Evolutionary conservation across 2,888 invertebrate species (phyloP), one percentile per base, ranked within the genome.

Genomic region (Scrobipalpa costella): DNA sequence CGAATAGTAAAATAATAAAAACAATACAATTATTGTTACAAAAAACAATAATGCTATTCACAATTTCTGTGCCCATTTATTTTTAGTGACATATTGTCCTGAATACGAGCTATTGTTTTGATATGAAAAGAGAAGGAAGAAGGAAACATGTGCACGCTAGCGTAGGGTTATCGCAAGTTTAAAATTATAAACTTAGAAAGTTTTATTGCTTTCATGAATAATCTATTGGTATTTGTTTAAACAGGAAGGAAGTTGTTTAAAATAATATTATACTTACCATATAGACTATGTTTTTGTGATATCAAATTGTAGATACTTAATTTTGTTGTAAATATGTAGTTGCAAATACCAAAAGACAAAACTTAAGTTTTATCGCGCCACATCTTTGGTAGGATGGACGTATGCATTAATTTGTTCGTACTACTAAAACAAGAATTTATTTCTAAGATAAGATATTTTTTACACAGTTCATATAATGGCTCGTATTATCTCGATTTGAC

Each of bases 21-120:
- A 61, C 58, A 50, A 66, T 61, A 61, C 49, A 60, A 44, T 61
- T 63, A 61, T 66, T 61, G 61, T 63, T 27, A 52, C 63, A 66
- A 63, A 63, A 44, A 65, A 63, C 65, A 63, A 63, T 63, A 58
- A 44, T 50, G 50, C 60, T 71, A 74, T 69, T 72, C 71, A 70
- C 65, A 71, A 69, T 72, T 72, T 73, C 73, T 76, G 72, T 73
- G 71, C 71, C 71, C 76, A 77, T 80, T 80, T 81, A 80, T 83
- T 81, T 83, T 83, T 80, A 79, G 79, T 79, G 77, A 80, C 81
- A 80, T 80, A 82, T 84, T 85, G 79, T 85, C 74, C 80, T 78
- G 77, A 82, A 83, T 81, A 77, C 78, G 69, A 73, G 69, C 79
- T 78, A 84, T 84, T 87, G 86, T 88, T 81, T 76, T 69, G 73